Conservation (phyloP, 2,797 vertebrate species). For the Chromobotia macracanthus region DNA sequence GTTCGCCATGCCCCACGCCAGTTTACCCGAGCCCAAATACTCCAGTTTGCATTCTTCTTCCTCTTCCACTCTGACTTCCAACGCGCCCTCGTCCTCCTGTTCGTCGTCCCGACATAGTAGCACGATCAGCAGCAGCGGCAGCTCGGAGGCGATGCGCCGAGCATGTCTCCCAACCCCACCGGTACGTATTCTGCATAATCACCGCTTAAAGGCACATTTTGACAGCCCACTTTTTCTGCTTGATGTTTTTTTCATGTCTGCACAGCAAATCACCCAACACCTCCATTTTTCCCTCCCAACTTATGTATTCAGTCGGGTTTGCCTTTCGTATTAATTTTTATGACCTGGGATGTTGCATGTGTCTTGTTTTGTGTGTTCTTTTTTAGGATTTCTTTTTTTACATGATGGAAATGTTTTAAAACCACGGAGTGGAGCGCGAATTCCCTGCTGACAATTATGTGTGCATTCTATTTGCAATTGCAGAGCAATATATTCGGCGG, state of each 20-base stretch:
- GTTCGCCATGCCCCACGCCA: slow-evolving; percentile 89
- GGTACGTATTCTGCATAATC: slow-evolving; percentile 95
- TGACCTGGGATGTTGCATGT: slow-evolving; percentile 92
- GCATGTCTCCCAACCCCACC: slow-evolving; percentile 95
- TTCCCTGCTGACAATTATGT: slow-evolving; percentile 95
- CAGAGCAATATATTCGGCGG: slow-evolving; percentile 99
- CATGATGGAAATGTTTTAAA: slow-evolving; percentile 89
- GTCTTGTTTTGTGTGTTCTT: slow-evolving; percentile 83
- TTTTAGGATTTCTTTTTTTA: slow-evolving; percentile 75
- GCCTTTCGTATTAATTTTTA: slow-evolving; percentile 94
- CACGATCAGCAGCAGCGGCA: slow-evolving; percentile 79
- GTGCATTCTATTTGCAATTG: slow-evolving; percentile 99
- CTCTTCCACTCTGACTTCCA: slow-evolving; percentile 80
- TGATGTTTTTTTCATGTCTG: slow-evolving; percentile 97
- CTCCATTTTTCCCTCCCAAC: slow-evolving; percentile 83
- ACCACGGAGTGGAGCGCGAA: slow-evolving; percentile 83
- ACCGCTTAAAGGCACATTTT: slow-evolving; percentile 91
- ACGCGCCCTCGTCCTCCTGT: slow-evolving; percentile 82
- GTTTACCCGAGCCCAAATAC: slow-evolving; percentile 92
- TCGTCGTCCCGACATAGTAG: slow-evolving; percentile 86
- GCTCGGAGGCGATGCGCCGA: slow-evolving; percentile 93
- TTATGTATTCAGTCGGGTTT: slow-evolving; percentile 90
- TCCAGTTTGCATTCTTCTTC: slow-evolving; percentile 85
- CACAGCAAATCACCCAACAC: slow-evolving; percentile 94
- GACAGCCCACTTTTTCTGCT: slow-evolving; percentile 88